Evolutionary conservation across 2,888 invertebrate species (phyloP), one percentile per base, ranked within the genome.

Genomic region (Graphium colonna): DNA sequence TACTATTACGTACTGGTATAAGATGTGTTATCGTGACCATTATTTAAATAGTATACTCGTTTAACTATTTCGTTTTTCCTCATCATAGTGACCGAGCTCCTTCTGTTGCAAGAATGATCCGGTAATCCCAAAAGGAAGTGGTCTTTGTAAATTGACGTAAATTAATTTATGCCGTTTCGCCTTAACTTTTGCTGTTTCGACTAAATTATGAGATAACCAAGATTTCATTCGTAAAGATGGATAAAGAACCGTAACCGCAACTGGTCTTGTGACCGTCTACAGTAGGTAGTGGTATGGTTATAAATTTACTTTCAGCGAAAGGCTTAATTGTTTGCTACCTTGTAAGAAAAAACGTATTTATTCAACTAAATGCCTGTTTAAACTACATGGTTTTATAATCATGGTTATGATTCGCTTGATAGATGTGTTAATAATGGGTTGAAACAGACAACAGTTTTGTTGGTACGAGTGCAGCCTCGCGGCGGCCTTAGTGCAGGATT

Each of bases 401-500:
- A 16, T 46, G 9, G 7, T 46, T 46, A 12, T 46, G 17, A 21
- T 3, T 3, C 5, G 21, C 39, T 39, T 17, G 38, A 36, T 26
- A 17, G 33, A 46, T 45, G 40, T 21, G n/a, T n/a, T 36, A 44
- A 49, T 31, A 21, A 49, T 49, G 43, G 21, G 10, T 47, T 42
- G 18, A 43, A 38, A 31, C 44, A 49, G 9, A 48, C 48, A 52
- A 56, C 36, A 41, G 45, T 42, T 45, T n/a, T 21, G 17, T 44
- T 16, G 16, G 17, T 40, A 9, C 17, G n/a, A 51, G 48, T 75
- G 77, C 62, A 59, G 59, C 60, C 65, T 65, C 64, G 67, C 33
- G 53, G 64, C 73, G 85, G 78, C 85, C 85, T 83, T 77, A 73
- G 67, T 72, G 73, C 83, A 84, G 85, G 85, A 87, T 86, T 84